Evolutionary conservation across 92 coral and sea anemone genomes (phyloP), one percentile per base, ranked within the genome.

Genomic region (Porites lobata): DNA sequence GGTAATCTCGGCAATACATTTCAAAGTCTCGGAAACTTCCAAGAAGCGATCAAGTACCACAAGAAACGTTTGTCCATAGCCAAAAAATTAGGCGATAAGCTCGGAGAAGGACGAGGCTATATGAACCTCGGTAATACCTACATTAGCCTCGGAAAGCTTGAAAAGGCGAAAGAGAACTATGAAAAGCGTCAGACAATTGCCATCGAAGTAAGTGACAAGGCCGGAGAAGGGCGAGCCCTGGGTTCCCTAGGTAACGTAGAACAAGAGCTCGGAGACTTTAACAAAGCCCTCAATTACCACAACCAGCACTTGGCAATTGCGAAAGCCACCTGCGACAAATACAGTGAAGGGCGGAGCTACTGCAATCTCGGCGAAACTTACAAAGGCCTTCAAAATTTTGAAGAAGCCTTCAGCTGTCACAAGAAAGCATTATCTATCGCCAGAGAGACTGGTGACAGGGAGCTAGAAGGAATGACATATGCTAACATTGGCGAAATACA

Each of bases 291-390:
- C n/a, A 66, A 76, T n/a, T 17, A 15, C 19, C 81, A 54, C 51
- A 18, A 50, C 7, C 51, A 76, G 9, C 59, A 76, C n/a, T 38
- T 76, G 81, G 19, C 65, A 29, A n/a, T 47, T 76, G 62, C 66
- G 13, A 43, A 11, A 3, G 38, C 8, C 3, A 11, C 53, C 4
- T 17, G 18, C 8, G 81, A 76, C 65, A 9, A 21, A 17, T 17
- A 43, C 43, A 22, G 20, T 6, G 64, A 47, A 17, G 61, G 2
- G 53, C n/a, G 65, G 53, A 15, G 19, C 51, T 18, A 50, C 17
- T 12, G 61, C 14, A 76, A 53, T 50, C 67, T 76, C 53, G 81
- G 81, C 22, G 14, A 76, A 2, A 2, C 66, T 29, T 76, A 76
- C 53, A 11, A 38, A 18, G 47, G 12, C 17, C 81, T 76, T 24